Percentiles rank a stretch among this genome's conserved stretches.
Conservation (phyloP, 2,113 vertebrate genomes). For the Suricata suricatta region DNA sequence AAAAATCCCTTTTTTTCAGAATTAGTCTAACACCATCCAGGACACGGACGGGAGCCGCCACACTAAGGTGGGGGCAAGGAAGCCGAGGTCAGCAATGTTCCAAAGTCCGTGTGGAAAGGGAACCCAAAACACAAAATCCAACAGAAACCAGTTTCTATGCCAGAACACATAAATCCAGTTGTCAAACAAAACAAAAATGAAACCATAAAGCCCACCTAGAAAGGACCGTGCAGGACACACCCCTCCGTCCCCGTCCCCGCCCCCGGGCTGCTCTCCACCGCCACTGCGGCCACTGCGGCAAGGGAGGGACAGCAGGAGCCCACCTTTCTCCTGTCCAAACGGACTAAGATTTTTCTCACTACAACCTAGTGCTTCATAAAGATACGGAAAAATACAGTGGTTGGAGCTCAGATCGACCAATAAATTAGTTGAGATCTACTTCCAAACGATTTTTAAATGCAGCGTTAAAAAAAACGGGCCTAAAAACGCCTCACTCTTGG, state of each 20-base stretch:
- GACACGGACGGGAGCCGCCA: not conserved
- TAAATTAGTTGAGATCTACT: not conserved
- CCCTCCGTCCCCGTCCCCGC: too few relatives aligned
- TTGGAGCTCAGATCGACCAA: not conserved
- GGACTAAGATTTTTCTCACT: not conserved
- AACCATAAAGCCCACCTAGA: not conserved
- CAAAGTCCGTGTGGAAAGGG: not conserved
- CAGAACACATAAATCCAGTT: not conserved
- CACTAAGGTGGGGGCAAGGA: fast-evolving
- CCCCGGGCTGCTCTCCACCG: not conserved
- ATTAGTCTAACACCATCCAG: not conserved
- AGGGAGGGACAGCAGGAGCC: not conserved
- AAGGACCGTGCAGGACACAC: not conserved
- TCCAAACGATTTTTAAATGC: not conserved
- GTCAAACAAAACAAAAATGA: not conserved
- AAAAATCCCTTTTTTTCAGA: not conserved
- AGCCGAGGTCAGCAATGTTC: not conserved
- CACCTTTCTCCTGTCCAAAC: not conserved
- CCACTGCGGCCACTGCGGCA: too few relatives aligned
- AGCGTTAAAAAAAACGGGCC: not conserved
- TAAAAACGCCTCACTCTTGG: not conserved
- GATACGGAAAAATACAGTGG: not conserved
- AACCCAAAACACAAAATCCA: not conserved
- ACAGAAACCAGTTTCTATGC: not conserved
- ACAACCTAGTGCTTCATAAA: not conserved